These are phyloP conservation scores for Albula glossodonta DNA, from an alignment of 2,113 vertebrate genomes.

Conservation along the genomic window DNA sequence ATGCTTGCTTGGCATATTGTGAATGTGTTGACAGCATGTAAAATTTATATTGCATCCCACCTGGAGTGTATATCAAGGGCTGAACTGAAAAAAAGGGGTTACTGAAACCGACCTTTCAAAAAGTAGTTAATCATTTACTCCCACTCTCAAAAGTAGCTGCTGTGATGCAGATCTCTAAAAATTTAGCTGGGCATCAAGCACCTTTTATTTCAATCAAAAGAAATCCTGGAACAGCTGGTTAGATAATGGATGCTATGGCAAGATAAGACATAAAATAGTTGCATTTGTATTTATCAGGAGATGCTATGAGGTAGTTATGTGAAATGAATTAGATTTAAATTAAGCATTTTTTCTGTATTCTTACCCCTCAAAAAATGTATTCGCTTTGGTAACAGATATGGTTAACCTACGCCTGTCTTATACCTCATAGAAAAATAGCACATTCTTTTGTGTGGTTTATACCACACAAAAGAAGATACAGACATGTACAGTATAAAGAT, in stretches of 20 bases:
- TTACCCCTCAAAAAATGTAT: too few species aligned
- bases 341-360: too few species aligned
- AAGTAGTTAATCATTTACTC: not conserved
- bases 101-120: not conserved
- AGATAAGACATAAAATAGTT: not conserved
- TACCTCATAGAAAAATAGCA: not conserved
- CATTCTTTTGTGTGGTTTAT: not conserved
- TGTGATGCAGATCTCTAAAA: not conserved
- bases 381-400: too few species aligned
- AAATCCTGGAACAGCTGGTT: not conserved
- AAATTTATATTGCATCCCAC: not conserved
- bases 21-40: not conserved
- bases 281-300: too few species aligned
- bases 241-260: too few species aligned
- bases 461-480: not conserved
- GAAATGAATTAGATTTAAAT: too few species aligned
- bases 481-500: not conserved
- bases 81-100: not conserved
- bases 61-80: not conserved
- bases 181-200: not conserved
- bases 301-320: too few species aligned
- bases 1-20: not conserved
- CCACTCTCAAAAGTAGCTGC: not conserved
- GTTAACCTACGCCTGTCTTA: too few species aligned
- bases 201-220: not conserved